Base-by-base conservation (phyloP, 2,888 invertebrate species). In the Euproctis similis region DNA sequence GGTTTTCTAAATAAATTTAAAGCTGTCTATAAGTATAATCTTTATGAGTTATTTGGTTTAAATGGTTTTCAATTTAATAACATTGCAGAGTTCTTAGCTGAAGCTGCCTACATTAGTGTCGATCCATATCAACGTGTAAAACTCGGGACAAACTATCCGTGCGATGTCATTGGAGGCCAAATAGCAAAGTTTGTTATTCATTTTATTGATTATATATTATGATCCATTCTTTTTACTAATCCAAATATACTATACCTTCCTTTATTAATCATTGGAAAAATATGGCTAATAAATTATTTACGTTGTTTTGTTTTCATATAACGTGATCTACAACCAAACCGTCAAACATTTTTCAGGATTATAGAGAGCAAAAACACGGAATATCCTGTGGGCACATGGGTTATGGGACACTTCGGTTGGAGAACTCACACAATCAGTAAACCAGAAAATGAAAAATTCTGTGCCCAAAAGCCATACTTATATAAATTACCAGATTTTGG, bases 361-460 rank as follows among this genome's bases (percentile, higher is more conserved):
- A 69, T 87, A 24, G 87, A 90, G 44, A 91, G 90, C 39, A 88
- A 86, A 52, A 86, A 90, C 62, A 31, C 72, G 0, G 66, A 86
- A 1, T 92, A 76, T 57, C 89, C 90, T 7, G 86, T 87, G 2
- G 90, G 89, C 2, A 80, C 84, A 29, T 71, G 86, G 60, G 78
- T 92, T 3, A 75, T 89, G 36, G 89, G 87, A 1, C 73, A 87
- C 46, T 84, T 88, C 33, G 92, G 92, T 2, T 92, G 92, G 92
- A 72, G 88, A 44, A 86, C 87, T 1, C 85, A 87, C 42, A 87
- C 88, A 0, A 62, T 90, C 17, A 62, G 81, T 2, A 77, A 84
- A 33, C 82, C 71, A 8, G 62, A 55, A 14, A 55, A 65, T 29
- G 59, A 62, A 1, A 59, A 59, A 28, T 34, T 34, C n/a, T 53